Evolutionary conservation across 30 jellyfish, hydroid and myxozoan genomes (phyloP), one percentile per base, ranked within the genome.

Genomic region (Hydra vulgaris): DNA sequence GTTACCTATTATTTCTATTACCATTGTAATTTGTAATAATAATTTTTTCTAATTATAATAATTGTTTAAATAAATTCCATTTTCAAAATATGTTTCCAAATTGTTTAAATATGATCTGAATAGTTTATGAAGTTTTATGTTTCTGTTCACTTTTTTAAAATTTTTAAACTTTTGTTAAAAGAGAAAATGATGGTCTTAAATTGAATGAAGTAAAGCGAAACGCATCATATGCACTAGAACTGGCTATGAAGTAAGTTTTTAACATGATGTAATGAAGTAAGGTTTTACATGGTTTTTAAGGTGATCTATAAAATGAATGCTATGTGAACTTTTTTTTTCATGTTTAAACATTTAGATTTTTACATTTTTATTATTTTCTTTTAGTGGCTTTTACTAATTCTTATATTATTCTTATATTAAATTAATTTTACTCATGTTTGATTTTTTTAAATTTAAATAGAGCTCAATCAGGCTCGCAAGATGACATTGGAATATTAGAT

Each of bases 141-240:
- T n/a, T n/a, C n/a, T n/a, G n/a, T n/a, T 3, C 61, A 40, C 12
- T 40, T 40, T 40, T 73, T 86, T 81, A 27, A 79, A 84, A 70
- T 18, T 17, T 21, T 7, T 69, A 40, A 40, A 40, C 8, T 17
- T 15, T 17, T 22, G 25, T 26, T 72, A 7, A 3, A 23, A 88
- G 96, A 27, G 80, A 82, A 27, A 87, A 82, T 54, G 93, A 83
- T 74, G 88, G 89, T 81, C 75, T 88, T 15, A 61, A 27, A 53
- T 61, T 78, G 12, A 80, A 80, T 73, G 90, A 84, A 23, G 85
- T 82, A 70, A 85, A 79, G 18, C 79, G 90, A 74, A 90, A 90
- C 72, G 87, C 97, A 0, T 85, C 97, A 4, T 82, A 78, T 78
- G 97, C 97, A 16, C 75, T 90, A 24, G 89, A 93, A 26, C 78